These are phyloP conservation scores for Diploptera punctata DNA, from an alignment of 2,888 invertebrate genomes.

Conservation along the genomic window DNA sequence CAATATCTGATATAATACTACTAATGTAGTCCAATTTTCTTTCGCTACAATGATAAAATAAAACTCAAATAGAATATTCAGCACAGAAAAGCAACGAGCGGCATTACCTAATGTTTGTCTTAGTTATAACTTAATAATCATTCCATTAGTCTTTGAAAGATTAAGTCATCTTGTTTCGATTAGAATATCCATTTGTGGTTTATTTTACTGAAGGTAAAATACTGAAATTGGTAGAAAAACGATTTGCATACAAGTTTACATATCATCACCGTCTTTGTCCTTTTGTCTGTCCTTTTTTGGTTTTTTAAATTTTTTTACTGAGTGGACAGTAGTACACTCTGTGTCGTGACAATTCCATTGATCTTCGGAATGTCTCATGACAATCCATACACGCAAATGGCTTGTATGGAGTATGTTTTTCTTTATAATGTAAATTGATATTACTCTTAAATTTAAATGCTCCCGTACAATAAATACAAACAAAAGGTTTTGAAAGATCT, in stretches of 20 bases:
- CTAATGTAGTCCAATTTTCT: too few species aligned
- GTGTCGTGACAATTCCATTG: conserved; percentile 45
- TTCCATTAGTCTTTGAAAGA: neutral
- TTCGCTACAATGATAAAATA: too few species aligned
- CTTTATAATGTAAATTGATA: conserved; percentile 45
- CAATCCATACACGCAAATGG: conserved; percentile 46
- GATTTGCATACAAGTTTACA: neutral
- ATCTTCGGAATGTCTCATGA: conserved; percentile 44
- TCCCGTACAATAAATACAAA: conserved; percentile 45
- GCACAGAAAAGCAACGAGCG: conserved; percentile 13
- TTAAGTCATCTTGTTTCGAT: neutral
- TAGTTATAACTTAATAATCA: neutral
- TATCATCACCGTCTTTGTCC: conserved; percentile 21
- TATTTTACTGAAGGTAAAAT: conserved; percentile 8
- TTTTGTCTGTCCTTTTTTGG: conserved; percentile 17
- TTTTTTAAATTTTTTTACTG: conserved; percentile 35
- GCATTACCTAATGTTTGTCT: neutral
- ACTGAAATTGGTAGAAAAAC: conserved; percentile 27
- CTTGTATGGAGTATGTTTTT: conserved; percentile 46
- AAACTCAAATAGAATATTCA: neutral
- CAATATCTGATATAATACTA: too few species aligned
- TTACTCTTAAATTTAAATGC: conserved; percentile 46
- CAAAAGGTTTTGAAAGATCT: conserved; percentile 44
- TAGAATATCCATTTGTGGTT: neutral
- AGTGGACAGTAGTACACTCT: conserved; percentile 42